Conservation (phyloP, 2,113 vertebrate genomes). For the Laterallus jamaicensis region DNA sequence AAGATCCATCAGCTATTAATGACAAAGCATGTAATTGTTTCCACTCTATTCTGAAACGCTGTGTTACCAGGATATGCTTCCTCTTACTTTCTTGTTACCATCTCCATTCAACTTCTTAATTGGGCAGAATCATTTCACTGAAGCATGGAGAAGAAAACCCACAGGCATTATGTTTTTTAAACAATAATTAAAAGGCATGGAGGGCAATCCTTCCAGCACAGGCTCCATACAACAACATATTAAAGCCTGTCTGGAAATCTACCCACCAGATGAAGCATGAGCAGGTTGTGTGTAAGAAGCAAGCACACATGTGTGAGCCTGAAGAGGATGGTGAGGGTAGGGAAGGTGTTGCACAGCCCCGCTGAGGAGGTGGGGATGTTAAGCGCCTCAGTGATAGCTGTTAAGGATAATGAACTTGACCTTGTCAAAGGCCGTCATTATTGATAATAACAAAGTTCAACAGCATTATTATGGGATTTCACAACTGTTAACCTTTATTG, state of each 20-base stretch:
- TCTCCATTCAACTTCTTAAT: constrained; percentile 4
- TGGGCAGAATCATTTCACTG: not conserved
- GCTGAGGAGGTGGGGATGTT: not conserved
- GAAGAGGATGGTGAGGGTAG: not conserved
- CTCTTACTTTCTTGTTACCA: not conserved
- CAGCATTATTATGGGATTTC: constrained; percentile 62
- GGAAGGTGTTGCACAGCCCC: not conserved
- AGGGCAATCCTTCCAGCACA: not conserved
- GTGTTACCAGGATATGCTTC: not conserved
- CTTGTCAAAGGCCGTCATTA: constrained; percentile 57
- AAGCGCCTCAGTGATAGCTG: not conserved
- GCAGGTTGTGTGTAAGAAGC: not conserved
- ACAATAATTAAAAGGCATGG: not conserved
- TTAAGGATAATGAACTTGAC: constrained; percentile 36
- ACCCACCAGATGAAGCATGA: not conserved
- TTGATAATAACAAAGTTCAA: constrained; percentile 60
- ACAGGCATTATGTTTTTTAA: not conserved
- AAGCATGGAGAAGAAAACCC: not conserved
- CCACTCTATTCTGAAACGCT: not conserved
- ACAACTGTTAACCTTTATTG: constrained; percentile 71
- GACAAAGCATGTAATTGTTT: not conserved
- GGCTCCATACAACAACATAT: not conserved
- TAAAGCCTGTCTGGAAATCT: not conserved
- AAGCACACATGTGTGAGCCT: accelerated
- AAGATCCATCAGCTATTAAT: not conserved